Percentiles rank a stretch among this genome's conserved stretches.
Conservation (phyloP, 2,113 vertebrate genomes). For the Mionectes macconnelli region DNA sequence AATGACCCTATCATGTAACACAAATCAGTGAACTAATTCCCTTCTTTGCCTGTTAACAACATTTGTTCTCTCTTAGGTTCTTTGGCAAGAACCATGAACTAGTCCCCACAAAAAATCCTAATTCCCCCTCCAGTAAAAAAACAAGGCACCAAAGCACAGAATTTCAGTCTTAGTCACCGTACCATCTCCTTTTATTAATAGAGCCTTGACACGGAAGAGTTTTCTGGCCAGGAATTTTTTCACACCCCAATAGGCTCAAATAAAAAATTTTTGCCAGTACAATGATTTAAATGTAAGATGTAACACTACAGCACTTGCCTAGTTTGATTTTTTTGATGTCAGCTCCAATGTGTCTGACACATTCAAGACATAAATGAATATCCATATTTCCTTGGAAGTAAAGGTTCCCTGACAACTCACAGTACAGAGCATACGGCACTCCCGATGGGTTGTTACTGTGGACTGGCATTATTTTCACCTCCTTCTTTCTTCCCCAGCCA, state of each 20-base stretch:
- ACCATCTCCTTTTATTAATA: slow-evolving; percentile 39
- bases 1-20: not conserved
- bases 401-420: slow-evolving; percentile 20
- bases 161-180: not conserved
- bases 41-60: not conserved
- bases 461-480: slow-evolving; percentile 22
- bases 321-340: slow-evolving; percentile 49
- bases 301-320: slow-evolving; percentile 54
- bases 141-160: not conserved
- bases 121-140: not conserved
- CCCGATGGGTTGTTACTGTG: not conserved
- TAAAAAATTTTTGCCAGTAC: slow-evolving; percentile 59
- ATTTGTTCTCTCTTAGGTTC: not conserved
- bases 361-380: slow-evolving; percentile 49
- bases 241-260: slow-evolving; percentile 59
- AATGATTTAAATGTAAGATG: slow-evolving; percentile 59
- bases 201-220: slow-evolving; percentile 16
- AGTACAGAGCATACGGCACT: not conserved
- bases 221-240: slow-evolving; percentile 64
- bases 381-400: slow-evolving; percentile 52
- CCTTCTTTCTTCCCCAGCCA: not conserved
- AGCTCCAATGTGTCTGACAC: slow-evolving; percentile 52
- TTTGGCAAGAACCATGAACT: not conserved
- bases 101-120: not conserved
- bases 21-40: slow-evolving; percentile 1